Conservation (phyloP, 2,888 invertebrate species). For the Macrosiphum euphorbiae region DNA sequence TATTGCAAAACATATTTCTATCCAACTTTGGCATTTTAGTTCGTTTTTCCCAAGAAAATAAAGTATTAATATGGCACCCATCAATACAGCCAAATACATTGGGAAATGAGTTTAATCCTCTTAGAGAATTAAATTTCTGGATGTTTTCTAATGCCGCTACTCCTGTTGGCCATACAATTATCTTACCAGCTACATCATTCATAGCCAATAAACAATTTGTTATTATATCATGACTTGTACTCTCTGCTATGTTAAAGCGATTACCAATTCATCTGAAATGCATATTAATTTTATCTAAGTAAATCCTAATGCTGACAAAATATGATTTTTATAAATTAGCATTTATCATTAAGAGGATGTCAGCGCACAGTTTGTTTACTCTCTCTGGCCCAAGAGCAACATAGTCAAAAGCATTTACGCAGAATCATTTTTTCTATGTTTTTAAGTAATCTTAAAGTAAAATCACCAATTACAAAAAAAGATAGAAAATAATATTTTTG, state of each 20-base stretch:
- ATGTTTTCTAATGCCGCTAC: not conserved
- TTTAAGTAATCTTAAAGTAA: too few species aligned
- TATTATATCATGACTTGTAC: not conserved
- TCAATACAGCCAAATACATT: slow-evolving; percentile 35
- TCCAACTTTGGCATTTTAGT: slow-evolving; percentile 50
- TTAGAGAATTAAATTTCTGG: not conserved
- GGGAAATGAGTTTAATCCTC: not conserved
- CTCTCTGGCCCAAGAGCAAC: too few species aligned
- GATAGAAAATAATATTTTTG: too few species aligned
- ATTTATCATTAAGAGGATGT: too few species aligned
- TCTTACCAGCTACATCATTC: not conserved
- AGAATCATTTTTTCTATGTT: too few species aligned
- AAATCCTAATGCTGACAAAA: too few species aligned
- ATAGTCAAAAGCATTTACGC: too few species aligned
- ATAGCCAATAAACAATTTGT: not conserved
- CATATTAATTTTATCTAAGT: too few species aligned
- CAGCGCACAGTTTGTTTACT: too few species aligned
- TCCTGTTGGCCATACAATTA: not conserved
- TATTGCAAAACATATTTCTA: slow-evolving; percentile 58
- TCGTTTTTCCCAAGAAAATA: slow-evolving; percentile 50
- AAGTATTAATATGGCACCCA: slow-evolving; percentile 63
- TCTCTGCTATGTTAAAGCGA: not conserved
- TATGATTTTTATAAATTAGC: too few species aligned
- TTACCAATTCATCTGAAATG: not conserved
- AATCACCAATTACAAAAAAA: too few species aligned